Evolutionary conservation across 2,797 vertebrate genomes (phyloP).

Genomic region (Anabas testudineus): DNA sequence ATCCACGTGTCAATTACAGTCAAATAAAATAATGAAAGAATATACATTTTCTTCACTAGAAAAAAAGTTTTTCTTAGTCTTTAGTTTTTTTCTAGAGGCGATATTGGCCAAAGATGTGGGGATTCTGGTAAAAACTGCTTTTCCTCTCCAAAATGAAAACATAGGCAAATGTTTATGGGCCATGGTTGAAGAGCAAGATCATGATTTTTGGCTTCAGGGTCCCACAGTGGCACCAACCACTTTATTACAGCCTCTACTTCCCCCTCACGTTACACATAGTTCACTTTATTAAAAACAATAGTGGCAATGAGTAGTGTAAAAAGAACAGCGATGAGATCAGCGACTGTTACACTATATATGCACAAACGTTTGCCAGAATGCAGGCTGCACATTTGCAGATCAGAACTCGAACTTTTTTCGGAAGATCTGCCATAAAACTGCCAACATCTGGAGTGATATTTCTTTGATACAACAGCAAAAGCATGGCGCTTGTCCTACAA

Average conservation of each 20-base stretch:
- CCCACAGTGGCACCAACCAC: constrained; percentile 19
- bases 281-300: constrained; percentile 66
- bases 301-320: constrained; percentile 54
- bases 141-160: constrained; percentile 74
- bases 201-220: constrained; percentile 55
- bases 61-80: too few species aligned
- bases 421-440: constrained; percentile 59
- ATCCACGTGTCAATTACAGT: constrained; percentile 10
- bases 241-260: constrained; percentile 38
- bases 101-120: constrained; percentile 57
- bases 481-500: constrained; percentile 28
- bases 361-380: constrained; percentile 57
- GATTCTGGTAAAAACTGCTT: constrained; percentile 63
- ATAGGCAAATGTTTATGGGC: constrained; percentile 64
- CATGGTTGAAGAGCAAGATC: constrained; percentile 60
- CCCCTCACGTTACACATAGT: constrained; percentile 49
- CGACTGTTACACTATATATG: constrained; percentile 50
- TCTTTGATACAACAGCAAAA: constrained; percentile 58
- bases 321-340: constrained; percentile 68
- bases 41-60: constrained; percentile 35
- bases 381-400: constrained; percentile 66
- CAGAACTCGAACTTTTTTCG: constrained; percentile 55
- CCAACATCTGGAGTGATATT: constrained; percentile 26
- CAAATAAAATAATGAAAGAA: constrained; percentile 11
- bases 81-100: too few species aligned